These are phyloP conservation scores for Panorpa germanica DNA, from an alignment of 2,888 invertebrate genomes.

Conservation along the genomic window DNA sequence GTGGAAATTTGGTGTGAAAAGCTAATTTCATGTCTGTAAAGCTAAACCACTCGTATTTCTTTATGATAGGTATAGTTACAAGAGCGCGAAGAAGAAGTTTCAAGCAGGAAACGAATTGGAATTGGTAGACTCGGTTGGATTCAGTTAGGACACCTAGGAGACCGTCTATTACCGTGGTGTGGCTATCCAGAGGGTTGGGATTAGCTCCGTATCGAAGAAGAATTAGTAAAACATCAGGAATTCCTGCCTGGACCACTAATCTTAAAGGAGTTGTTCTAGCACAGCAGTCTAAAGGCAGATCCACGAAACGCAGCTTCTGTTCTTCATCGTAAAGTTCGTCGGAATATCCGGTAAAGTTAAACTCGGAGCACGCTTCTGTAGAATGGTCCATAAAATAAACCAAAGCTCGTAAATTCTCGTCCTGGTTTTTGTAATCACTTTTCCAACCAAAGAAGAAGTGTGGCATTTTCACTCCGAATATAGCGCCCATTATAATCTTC, in stretches of 20 bases:
- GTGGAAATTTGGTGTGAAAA: slow-evolving; percentile 21
- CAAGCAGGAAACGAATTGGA: slow-evolving; percentile 48
- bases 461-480: slow-evolving; percentile 64
- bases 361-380: slow-evolving; percentile 40
- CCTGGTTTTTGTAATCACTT: slow-evolving; percentile 59
- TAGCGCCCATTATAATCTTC: slow-evolving; percentile 49
- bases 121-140: slow-evolving; percentile 40
- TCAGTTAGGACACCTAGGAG: slow-evolving; percentile 44
- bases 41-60: slow-evolving; percentile 13
- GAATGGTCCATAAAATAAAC: slow-evolving; percentile 65
- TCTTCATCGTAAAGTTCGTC: too few species aligned
- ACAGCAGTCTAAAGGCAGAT: slow-evolving; percentile 67
- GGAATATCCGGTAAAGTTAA: slow-evolving; percentile 17
- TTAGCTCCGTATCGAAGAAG: slow-evolving; percentile 49
- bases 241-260: slow-evolving; percentile 53
- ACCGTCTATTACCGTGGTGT: slow-evolving; percentile 40
- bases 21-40: background rate
- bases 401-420: slow-evolving; percentile 59
- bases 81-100: slow-evolving; percentile 46
- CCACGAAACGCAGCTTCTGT: slow-evolving; percentile 39
- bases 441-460: slow-evolving; percentile 75
- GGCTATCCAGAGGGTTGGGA: slow-evolving; percentile 33
- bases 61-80: slow-evolving; percentile 37
- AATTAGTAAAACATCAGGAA: slow-evolving; percentile 55
- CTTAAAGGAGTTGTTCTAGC: slow-evolving; percentile 52